Evolutionary conservation across 2,888 invertebrate genomes (phyloP).

Genomic region (Diaphora mendica): DNA sequence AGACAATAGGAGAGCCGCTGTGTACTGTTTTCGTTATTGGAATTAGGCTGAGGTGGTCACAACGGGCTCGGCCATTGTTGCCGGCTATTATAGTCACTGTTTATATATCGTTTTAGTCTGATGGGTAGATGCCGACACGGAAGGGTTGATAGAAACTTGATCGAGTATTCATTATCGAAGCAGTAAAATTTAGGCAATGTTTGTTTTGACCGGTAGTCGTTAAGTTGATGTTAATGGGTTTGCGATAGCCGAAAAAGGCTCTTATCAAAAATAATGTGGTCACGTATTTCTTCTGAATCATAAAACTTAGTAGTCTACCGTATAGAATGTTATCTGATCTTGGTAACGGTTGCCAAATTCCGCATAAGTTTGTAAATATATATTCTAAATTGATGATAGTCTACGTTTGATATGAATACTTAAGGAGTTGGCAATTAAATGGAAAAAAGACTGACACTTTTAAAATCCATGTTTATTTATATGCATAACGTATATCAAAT

Average conservation of each 20-base stretch:
- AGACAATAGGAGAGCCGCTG: conserved; percentile 76
- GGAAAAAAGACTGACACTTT: background rate
- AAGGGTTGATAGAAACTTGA: conserved; percentile 63
- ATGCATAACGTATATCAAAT: background rate
- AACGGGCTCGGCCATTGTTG: conserved; percentile 67
- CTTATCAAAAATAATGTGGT: conserved; percentile 24
- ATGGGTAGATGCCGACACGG: conserved; percentile 57
- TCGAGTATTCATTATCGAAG: conserved; percentile 72
- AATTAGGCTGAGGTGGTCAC: conserved; percentile 71
- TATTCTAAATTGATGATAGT: background rate
- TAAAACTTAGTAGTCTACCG: conserved; percentile 24
- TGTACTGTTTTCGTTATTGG: conserved; percentile 83
- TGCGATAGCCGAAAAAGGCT: conserved; percentile 31
- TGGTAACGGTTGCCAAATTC: conserved; percentile 15
- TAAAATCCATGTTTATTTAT: background rate
- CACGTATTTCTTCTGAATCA: conserved; percentile 29
- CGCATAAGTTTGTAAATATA: background rate
- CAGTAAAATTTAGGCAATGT: conserved; percentile 65
- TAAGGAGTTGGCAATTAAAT: background rate
- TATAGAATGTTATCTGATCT: conserved; percentile 25
- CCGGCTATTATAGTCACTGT: conserved; percentile 47
- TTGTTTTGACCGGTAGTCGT: conserved; percentile 70
- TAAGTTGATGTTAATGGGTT: conserved; percentile 49
- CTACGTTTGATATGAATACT: conserved; percentile 4
- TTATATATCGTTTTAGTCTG: conserved; percentile 56